Evolutionary conservation across 2,797 vertebrate species (phyloP).

Genomic region (Pelodytes ibericus): DNA sequence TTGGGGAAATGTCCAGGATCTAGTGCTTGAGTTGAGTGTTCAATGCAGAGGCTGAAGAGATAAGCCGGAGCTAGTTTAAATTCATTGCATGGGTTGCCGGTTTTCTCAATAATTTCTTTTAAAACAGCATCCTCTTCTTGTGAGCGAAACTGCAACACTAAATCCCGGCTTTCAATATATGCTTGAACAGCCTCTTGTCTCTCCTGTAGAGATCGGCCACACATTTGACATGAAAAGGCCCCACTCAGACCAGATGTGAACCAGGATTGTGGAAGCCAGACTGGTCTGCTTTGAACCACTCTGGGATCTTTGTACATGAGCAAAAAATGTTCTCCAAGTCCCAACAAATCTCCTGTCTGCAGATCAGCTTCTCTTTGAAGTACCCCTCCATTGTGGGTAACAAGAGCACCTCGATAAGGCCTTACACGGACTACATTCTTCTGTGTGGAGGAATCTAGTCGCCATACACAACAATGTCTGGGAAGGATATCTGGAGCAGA

Average conservation of each 20-base stretch:
- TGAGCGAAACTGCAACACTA: slow-evolving; percentile 82
- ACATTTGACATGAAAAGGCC: slow-evolving; percentile 73
- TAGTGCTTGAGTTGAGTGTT: slow-evolving; percentile 85
- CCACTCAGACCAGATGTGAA: slow-evolving; percentile 61
- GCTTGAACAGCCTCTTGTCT: slow-evolving; percentile 84
- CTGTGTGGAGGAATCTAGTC: slow-evolving; percentile 55
- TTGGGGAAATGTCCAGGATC: slow-evolving; percentile 85
- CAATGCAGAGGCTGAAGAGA: slow-evolving; percentile 88
- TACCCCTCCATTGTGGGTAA: slow-evolving; percentile 86
- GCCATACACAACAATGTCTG: slow-evolving; percentile 79
- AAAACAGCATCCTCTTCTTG: slow-evolving; percentile 74
- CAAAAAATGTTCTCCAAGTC: slow-evolving; percentile 86
- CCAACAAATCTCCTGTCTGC: slow-evolving; percentile 86
- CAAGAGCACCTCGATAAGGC: slow-evolving; percentile 83
- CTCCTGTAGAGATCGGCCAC: slow-evolving; percentile 82
- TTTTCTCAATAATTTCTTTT: slow-evolving; percentile 88
- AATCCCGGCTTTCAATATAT: slow-evolving; percentile 83
- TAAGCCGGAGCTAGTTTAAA: slow-evolving; percentile 84
- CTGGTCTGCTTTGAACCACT: slow-evolving; percentile 72
- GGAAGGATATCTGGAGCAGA: slow-evolving; percentile 86
- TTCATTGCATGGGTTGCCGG: slow-evolving; percentile 73
- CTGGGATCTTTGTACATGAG: slow-evolving; percentile 92
- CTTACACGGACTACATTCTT: slow-evolving; percentile 76
- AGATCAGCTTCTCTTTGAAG: slow-evolving; percentile 84
- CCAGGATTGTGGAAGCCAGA: slow-evolving; percentile 72